Conservation (phyloP, 1,140 invertebrate genomes). For the Coptotermes formosanus region DNA sequence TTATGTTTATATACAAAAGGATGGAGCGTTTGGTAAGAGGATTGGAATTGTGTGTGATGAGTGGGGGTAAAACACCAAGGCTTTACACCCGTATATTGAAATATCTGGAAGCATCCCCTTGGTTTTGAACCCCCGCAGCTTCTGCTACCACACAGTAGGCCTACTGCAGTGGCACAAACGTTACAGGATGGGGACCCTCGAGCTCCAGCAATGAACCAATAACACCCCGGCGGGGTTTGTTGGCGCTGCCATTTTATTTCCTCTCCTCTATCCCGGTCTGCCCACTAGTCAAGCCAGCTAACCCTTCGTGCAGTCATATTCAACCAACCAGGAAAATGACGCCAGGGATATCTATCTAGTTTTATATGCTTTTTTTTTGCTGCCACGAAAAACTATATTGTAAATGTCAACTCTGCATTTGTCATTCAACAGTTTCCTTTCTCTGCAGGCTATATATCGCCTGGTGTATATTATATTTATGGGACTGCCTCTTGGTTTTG, state of each 20-base stretch:
- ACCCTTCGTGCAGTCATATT: not conserved
- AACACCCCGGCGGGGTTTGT: not conserved
- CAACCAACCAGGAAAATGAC: not conserved
- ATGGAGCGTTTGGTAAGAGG: not conserved
- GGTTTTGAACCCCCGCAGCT: not conserved
- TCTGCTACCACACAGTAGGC: not conserved
- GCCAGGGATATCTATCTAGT: not conserved
- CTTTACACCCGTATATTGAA: conserved; percentile 1
- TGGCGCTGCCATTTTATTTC: not conserved
- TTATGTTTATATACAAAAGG: not conserved
- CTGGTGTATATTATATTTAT: not conserved
- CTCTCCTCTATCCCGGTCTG: not conserved
- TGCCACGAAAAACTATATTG: not conserved
- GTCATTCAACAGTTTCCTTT: not conserved
- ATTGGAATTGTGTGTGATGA: not conserved
- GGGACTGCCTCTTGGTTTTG: not conserved
- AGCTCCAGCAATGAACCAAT: not conserved
- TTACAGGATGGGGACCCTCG: not conserved
- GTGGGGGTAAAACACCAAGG: not conserved
- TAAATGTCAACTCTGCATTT: not conserved
- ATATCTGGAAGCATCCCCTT: not conserved
- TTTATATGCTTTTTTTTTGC: not conserved
- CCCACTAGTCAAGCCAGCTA: not conserved
- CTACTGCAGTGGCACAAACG: not conserved
- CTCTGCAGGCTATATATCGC: not conserved